phyloP scores from a whole-genome alignment of 1,140 invertebrate genomes.

The Phortica variegata region DNA sequence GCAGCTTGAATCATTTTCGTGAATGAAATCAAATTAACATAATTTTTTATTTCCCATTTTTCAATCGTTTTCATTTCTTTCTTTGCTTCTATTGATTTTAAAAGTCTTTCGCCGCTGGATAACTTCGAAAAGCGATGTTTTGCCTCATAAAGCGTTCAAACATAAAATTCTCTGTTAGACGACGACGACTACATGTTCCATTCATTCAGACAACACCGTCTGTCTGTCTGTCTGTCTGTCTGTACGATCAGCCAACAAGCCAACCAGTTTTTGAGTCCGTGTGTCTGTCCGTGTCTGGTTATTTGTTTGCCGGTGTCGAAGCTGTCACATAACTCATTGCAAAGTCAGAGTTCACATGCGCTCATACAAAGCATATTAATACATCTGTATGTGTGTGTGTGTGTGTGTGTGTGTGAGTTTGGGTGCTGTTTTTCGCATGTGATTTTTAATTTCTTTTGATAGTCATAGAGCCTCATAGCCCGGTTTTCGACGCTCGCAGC shows the following conservation, averaged over 20 bases:
- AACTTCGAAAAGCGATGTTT: no score
- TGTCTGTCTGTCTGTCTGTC: no score
- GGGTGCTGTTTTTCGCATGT: constrained; percentile 15
- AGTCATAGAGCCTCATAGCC: constrained; percentile 42
- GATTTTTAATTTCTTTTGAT: constrained; percentile 7
- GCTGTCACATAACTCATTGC: constrained; percentile 48
- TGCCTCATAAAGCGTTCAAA: no score
- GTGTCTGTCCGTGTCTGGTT: constrained; percentile 26
- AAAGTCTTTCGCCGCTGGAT: neutral
- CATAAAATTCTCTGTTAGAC: no score
- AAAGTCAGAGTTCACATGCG: constrained; percentile 28
- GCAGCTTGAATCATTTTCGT: constrained; percentile 45
- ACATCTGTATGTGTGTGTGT: constrained; percentile 21
- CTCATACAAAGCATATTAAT: no score
- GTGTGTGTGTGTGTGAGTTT: neutral
- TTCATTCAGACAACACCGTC: no score
- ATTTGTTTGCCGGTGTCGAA: constrained; percentile 51
- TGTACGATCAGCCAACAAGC: no score
- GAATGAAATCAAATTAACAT: constrained; percentile 51
- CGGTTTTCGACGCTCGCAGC: constrained; percentile 25
- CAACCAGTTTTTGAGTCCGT: neutral
- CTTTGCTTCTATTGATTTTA: neutral
- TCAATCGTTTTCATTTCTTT: neutral
- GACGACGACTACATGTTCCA: no score
- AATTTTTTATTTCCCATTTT: constrained; percentile 11